These are phyloP conservation scores for Arenaria interpres DNA, from an alignment of 2,113 vertebrate genomes.

Conservation along the genomic window DNA sequence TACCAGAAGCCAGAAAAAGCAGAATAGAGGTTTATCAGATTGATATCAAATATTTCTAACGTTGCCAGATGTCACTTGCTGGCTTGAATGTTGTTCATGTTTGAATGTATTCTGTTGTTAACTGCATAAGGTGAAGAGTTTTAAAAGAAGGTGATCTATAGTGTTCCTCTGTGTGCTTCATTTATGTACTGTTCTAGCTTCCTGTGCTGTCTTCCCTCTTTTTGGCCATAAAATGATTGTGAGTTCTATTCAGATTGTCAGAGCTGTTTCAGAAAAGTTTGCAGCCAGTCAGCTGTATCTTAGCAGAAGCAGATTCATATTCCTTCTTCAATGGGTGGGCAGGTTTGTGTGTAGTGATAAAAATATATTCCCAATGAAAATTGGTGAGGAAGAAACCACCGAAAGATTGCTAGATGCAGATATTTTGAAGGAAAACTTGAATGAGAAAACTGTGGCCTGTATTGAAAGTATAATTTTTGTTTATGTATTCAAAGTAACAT, in stretches of 20 bases:
- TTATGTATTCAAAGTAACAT: background rate
- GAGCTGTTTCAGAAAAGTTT: background rate
- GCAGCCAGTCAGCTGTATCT: background rate
- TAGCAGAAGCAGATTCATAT: background rate
- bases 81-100: background rate
- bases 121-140: background rate
- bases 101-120: background rate
- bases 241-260: background rate
- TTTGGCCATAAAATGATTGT: background rate
- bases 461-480: background rate
- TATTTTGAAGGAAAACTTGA: background rate
- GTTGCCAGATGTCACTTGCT: background rate
- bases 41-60: background rate
- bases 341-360: background rate
- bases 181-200: background rate
- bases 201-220: background rate
- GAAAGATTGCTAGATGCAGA: background rate
- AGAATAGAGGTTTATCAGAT: background rate
- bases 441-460: background rate
- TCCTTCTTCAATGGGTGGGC: background rate
- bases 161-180: background rate
- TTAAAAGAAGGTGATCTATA: background rate
- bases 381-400: background rate
- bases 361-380: background rate
- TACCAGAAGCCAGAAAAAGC: background rate